These are phyloP conservation scores for Diaphora mendica DNA, from an alignment of 2,888 invertebrate species.

Conservation along the genomic window DNA sequence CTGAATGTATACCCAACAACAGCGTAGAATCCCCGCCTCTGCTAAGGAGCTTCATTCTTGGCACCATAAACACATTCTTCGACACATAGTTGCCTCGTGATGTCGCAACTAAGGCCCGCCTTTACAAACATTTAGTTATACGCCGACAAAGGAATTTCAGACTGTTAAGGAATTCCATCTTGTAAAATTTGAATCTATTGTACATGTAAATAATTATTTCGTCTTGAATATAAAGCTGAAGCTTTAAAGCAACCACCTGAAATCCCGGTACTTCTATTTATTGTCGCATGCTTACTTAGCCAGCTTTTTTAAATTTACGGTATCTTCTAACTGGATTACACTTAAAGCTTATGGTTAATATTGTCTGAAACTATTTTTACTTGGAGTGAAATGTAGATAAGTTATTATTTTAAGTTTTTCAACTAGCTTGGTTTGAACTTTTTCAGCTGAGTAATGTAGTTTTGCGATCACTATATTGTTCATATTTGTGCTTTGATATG, in stretches of 20 bases:
- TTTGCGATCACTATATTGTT: background rate
- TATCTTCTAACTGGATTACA: slow-evolving; percentile 67
- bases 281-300: slow-evolving; percentile 70
- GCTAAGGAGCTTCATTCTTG: slow-evolving; percentile 82
- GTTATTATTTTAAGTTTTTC: background rate
- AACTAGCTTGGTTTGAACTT: background rate
- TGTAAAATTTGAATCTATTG: slow-evolving; percentile 65
- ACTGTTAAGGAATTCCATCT: slow-evolving; percentile 73
- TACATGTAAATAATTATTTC: slow-evolving; percentile 71
- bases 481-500: background rate
- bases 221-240: slow-evolving; percentile 70
- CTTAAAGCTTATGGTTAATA: slow-evolving; percentile 59
- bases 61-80: slow-evolving; percentile 85
- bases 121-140: slow-evolving; percentile 73
- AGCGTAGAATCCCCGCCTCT: slow-evolving; percentile 52
- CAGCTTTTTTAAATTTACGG: slow-evolving; percentile 74
- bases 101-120: slow-evolving; percentile 76
- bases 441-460: background rate
- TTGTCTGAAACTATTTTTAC: slow-evolving; percentile 54
- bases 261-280: slow-evolving; percentile 70
- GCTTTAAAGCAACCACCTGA: slow-evolving; percentile 64
- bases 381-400: slow-evolving; percentile 25
- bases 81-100: slow-evolving; percentile 82
- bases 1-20: slow-evolving; percentile 49
- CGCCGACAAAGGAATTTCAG: slow-evolving; percentile 76